phyloP scores from a whole-genome alignment of 2,797 vertebrate genomes.

The Sebastolobus altivelis region DNA sequence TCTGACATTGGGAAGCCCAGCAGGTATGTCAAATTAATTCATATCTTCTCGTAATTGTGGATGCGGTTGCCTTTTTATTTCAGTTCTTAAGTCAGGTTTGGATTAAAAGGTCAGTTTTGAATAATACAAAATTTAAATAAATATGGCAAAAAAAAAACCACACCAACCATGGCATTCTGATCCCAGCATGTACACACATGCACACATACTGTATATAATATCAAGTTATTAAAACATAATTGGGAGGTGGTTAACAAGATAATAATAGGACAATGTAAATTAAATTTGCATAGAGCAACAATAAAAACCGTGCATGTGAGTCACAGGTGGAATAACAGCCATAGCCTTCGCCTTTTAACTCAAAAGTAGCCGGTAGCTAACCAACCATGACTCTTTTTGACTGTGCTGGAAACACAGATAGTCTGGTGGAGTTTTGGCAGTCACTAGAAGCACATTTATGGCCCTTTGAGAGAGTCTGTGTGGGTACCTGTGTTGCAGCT shows the following conservation, averaged over 20 bases:
- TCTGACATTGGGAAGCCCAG: slow-evolving; percentile 59
- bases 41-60: slow-evolving; percentile 12
- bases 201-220: not conserved
- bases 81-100: not conserved
- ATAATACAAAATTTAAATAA: not conserved
- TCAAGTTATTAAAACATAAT: not conserved
- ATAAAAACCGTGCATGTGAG: not conserved
- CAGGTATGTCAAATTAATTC: slow-evolving; percentile 69
- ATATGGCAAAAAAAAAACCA: not conserved
- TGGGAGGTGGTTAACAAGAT: not conserved
- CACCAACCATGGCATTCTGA: not conserved
- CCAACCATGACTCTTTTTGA: not conserved
- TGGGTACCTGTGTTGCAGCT: slow-evolving; percentile 4
- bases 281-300: not conserved
- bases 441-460: slow-evolving; percentile 1
- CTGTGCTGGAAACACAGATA: not conserved
- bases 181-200: too few relatives aligned
- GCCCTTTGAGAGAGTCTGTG: slow-evolving; percentile 2
- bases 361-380: not conserved
- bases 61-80: slow-evolving; percentile 12
- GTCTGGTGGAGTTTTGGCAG: not conserved
- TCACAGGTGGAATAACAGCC: not conserved
- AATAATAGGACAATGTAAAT: not conserved
- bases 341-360: not conserved
- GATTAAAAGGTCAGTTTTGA: slow-evolving; percentile 8